Evolutionary conservation across 2,113 vertebrate species (phyloP).

Genomic region (Rhabdornis inornatus): DNA sequence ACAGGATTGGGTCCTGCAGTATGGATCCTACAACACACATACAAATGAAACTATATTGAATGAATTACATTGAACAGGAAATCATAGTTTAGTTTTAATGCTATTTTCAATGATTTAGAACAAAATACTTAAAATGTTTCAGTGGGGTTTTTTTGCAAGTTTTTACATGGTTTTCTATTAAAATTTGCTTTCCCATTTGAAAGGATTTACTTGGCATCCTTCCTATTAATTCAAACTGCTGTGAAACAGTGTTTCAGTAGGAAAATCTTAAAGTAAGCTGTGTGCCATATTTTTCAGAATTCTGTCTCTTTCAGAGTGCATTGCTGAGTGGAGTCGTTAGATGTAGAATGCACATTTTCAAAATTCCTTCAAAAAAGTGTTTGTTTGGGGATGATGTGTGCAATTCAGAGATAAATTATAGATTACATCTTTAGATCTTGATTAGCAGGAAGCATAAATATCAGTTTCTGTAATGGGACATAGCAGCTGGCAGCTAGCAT

Average conservation of each 20-base stretch:
- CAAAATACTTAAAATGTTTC: background rate
- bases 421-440: slow-evolving; percentile 52
- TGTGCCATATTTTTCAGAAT: background rate
- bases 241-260: background rate
- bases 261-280: slow-evolving; percentile 26
- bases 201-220: background rate
- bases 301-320: slow-evolving; percentile 5
- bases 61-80: background rate
- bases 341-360: slow-evolving; percentile 35
- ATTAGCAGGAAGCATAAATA: slow-evolving; percentile 62
- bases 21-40: background rate
- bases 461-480: slow-evolving; percentile 43
- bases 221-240: background rate
- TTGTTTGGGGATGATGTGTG: slow-evolving; percentile 2
- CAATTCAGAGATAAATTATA: slow-evolving; percentile 26
- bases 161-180: background rate
- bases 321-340: slow-evolving; percentile 15
- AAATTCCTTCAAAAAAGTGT: slow-evolving; percentile 38
- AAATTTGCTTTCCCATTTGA: background rate
- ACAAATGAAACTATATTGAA: background rate
- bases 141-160: background rate
- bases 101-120: background rate
- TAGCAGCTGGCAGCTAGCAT: slow-evolving; percentile 36
- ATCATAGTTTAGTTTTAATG: background rate
- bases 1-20: background rate